These are phyloP conservation scores for Onthophagus sagittarius DNA, from an alignment of 2,888 invertebrate species.

Conservation along the genomic window DNA sequence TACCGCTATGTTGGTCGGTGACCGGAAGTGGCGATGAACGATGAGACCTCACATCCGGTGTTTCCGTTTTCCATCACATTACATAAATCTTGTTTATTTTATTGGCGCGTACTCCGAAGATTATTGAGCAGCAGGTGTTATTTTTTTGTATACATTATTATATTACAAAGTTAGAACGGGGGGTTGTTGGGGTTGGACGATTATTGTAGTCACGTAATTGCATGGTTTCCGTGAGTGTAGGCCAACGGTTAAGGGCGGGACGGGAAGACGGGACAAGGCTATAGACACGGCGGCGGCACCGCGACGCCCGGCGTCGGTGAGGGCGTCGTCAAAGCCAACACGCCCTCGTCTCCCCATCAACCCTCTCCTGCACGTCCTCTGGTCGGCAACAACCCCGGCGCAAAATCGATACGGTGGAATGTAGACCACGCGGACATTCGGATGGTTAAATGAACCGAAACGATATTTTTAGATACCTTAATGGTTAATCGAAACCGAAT, in stretches of 20 bases:
- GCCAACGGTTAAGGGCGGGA: background rate
- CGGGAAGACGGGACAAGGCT: background rate
- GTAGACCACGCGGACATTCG: constrained; percentile 32
- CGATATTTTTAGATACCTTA: background rate
- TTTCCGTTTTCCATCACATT: background rate
- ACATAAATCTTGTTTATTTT: no score
- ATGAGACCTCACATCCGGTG: background rate
- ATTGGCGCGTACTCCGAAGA: no score
- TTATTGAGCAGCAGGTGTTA: no score
- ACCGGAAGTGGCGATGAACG: constrained; percentile 6
- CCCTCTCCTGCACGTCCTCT: background rate
- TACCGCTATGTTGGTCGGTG: background rate
- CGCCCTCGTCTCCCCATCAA: background rate
- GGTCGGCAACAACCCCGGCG: background rate
- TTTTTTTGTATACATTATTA: no score
- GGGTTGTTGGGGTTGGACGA: background rate
- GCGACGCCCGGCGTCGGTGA: background rate
- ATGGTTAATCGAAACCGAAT: background rate
- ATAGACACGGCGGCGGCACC: background rate
- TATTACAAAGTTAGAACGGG: no score
- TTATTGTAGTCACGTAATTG: background rate
- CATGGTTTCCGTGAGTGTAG: background rate
- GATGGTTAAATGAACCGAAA: background rate
- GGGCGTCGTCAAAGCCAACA: background rate
- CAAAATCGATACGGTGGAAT: constrained; percentile 16